Percentiles rank a stretch among this genome's conserved stretches.
Evolutionary conservation across 2,113 vertebrate genomes (phyloP).

Genomic region (Serranochromis macrocephalus): DNA sequence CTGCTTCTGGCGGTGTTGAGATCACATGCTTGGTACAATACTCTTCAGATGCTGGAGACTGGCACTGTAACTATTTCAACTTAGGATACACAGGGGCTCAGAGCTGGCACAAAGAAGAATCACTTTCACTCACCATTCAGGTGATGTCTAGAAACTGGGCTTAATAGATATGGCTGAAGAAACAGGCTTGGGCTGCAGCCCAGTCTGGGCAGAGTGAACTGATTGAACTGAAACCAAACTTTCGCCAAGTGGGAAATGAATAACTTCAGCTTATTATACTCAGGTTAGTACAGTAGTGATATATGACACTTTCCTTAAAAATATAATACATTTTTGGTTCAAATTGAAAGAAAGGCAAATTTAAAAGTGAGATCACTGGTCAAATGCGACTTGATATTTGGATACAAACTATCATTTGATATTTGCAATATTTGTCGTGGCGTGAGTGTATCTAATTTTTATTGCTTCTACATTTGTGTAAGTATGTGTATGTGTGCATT

Average conservation of each 20-base stretch:
- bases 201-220: accelerated
- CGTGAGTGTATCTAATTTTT: not conserved
- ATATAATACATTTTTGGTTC: not conserved
- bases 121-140: not conserved
- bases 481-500: accelerated
- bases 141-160: not conserved
- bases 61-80: accelerated
- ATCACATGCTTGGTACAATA: not conserved
- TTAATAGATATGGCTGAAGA: not conserved
- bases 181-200: not conserved
- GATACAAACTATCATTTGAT: not conserved
- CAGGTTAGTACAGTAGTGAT: not conserved
- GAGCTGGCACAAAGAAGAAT: not conserved
- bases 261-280: not conserved
- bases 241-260: accelerated
- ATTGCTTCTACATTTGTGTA: not conserved
- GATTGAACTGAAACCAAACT: not conserved
- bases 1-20: not conserved
- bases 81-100: accelerated
- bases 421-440: not conserved
- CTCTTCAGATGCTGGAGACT: not conserved
- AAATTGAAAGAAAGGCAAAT: not conserved
- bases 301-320: not conserved
- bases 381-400: not conserved
- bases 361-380: not conserved